A percentile compares a stretch with the other conserved stretches of the same genome.
These are phyloP conservation scores for Lontra canadensis DNA, from an alignment of 2,113 vertebrate species.

Conservation along the genomic window DNA sequence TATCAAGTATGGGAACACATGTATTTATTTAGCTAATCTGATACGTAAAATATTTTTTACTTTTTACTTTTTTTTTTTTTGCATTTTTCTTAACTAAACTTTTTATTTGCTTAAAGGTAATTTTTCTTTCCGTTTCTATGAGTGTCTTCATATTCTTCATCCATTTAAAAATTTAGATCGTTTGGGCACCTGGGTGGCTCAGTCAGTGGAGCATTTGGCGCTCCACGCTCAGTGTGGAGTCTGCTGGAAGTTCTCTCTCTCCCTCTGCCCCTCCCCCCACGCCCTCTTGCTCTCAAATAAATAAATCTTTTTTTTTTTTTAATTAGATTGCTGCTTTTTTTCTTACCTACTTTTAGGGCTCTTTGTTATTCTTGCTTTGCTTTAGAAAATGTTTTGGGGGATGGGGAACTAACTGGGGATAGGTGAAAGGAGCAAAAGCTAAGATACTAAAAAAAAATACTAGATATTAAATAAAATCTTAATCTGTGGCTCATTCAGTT, in stretches of 20 bases:
- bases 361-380: background rate
- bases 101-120: background rate
- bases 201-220: background rate
- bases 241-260: background rate
- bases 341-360: background rate
- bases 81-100: background rate
- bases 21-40: background rate
- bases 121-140: background rate
- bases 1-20: background rate
- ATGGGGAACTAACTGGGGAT: background rate
- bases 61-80: background rate
- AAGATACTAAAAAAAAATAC: background rate
- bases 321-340: background rate
- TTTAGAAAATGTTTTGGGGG: background rate
- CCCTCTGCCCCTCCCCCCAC: background rate
- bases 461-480: background rate
- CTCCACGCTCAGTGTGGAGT: background rate
- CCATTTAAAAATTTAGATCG: background rate
- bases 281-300: background rate
- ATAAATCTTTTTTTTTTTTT: background rate
- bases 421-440: background rate
- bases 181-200: background rate
- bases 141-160: background rate
- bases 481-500: background rate
- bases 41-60: background rate